Evolutionary conservation across 2,888 invertebrate genomes (phyloP), one percentile per base, ranked within the genome.

Genomic region (Pterostichus niger): DNA sequence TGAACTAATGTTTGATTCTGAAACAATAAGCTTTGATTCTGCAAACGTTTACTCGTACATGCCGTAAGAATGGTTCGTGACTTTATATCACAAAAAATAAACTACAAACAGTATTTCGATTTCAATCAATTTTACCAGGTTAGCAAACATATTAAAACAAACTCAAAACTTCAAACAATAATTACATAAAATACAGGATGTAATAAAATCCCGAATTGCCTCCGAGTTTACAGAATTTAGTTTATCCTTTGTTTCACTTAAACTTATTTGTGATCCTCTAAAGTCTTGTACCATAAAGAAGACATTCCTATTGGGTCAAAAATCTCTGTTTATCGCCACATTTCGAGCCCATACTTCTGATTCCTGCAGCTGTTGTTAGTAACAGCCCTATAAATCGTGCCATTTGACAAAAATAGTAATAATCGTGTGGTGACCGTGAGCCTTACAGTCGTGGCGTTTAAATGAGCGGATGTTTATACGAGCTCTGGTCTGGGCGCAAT

Each of bases 331-430:
- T 49, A 49, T 40, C 40, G 40, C 49, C 49, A 49, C 13, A 49
- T 49, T 49, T 13, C 49, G 49, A n/a, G 49, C 49, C 5, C 49
- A 49, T 6, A 3, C 4, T 56, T 56, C 24, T 17, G 15, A 17
- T 17, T 56, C 56, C 56, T 56, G 56, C 44, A 46, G 76, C 54
- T 76, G 76, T 56, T 52, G 76, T 76, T 10, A 10, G 54, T 52
- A 54, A 54, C 10, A 56, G 11, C 76, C 56, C 54, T 56, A 76
- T 76, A 76, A 76, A 76, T 76, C 76, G 68, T 40, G 40, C 35
- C 52, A 76, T 76, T 76, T 76, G 76, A 76, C 54, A 76, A 76
- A 76, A 76, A 76, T 76, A 54, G 76, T 54, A 33, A 54, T 76
- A 35, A 54, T 76, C 52, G 49, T 54, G 17, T 15, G 35, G 33